Base-by-base conservation (phyloP, 2,888 invertebrate genomes). In the Seladonia tumulorum region DNA sequence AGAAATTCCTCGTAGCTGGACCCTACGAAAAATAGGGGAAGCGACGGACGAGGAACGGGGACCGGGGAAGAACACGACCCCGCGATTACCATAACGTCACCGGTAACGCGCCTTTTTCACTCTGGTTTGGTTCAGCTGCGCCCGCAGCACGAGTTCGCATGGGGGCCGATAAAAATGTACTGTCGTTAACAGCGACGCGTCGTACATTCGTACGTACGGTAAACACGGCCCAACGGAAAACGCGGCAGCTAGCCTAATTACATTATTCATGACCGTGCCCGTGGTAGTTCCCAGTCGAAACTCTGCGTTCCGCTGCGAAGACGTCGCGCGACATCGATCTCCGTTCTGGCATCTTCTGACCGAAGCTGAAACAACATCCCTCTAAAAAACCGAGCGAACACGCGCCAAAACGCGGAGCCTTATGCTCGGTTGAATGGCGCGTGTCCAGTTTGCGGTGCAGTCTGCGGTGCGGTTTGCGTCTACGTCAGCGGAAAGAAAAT, bases 71-170 rank as follows among this genome's bases (percentile, higher is more conserved):
- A 71, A 60, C 49, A 45, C 47, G 78, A 83, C 82, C 82, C 79
- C 75, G 22, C 84, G 85, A 88, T 90, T 90, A 88, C 81, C 86
- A 88, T 90, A 83, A 90, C 78, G 85, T 83, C 80, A 72, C 82
- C 79, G 87, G 84, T 86, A 85, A 86, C 84, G 82, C 77, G 83
- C 77, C 76, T 90, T 91, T 90, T 87, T 88, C 84, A 86, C 86
- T 89, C 85, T 90, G 85, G 91, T 90, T 92, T 92, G 90, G 91
- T 90, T 93, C 94, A 95, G 94, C 94, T 95, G 95, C 93, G 93
- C 95, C 94, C 94, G 94, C 94, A 94, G 93, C 90, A 89, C 81
- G 77, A 83, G 89, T 89, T 90, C 88, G 81, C 91, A 94, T 93
- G 92, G 83, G 92, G 93, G 93, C 91, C 89, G 93, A 94, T 94